Evolutionary conservation across 2,797 vertebrate species (phyloP).

Genomic region (Aselliscus stoliczkanus): DNA sequence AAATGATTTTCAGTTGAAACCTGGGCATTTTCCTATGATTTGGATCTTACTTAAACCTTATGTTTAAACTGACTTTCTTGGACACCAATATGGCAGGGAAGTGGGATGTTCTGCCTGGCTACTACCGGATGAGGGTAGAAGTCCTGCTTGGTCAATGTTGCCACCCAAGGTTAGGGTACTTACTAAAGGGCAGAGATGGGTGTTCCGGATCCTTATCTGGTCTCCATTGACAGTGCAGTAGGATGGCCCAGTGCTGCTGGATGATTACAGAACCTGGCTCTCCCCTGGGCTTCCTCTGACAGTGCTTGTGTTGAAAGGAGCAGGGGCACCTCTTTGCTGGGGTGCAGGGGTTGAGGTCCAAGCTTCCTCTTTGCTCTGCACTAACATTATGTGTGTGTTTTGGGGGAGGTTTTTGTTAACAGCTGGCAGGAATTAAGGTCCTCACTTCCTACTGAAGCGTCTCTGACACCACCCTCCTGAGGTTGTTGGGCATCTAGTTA

Average conservation of each 20-base stretch:
- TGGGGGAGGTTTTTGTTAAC: background rate
- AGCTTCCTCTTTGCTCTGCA: background rate
- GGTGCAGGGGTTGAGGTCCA: background rate
- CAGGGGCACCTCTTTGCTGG: background rate
- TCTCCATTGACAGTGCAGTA: background rate
- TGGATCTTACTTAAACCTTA: background rate
- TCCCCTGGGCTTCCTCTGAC: background rate
- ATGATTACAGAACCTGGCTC: background rate
- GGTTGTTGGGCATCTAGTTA: background rate
- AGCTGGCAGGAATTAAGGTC: background rate
- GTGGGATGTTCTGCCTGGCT: background rate
- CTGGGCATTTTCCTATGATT: background rate
- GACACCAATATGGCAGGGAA: background rate
- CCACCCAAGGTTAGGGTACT: background rate
- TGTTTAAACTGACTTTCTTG: background rate
- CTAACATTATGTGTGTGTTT: background rate
- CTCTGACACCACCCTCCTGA: background rate
- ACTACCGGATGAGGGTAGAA: background rate
- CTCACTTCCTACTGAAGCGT: background rate
- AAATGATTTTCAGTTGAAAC: constrained; percentile 1
- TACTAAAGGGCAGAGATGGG: background rate
- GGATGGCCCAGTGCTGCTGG: background rate
- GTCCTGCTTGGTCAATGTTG: background rate
- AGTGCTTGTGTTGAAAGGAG: background rate
- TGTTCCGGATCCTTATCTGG: background rate